Percentiles rank a stretch among this genome's conserved stretches.
Evolutionary conservation across 2,113 vertebrate species (phyloP).

Genomic region (Thamnophis sirtalis): DNA sequence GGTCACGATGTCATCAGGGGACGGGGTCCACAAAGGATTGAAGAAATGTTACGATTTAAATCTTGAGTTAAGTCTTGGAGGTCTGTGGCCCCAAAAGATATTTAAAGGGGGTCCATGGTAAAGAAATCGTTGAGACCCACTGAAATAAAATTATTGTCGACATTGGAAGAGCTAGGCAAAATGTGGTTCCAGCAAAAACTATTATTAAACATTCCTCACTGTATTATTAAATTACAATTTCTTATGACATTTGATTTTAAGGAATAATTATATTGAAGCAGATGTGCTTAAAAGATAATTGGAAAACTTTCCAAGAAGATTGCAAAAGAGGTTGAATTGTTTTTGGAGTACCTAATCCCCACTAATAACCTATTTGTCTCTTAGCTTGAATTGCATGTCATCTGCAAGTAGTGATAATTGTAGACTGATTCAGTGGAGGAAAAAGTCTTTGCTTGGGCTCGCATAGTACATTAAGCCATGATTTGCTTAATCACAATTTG

Average conservation of each 20-base stretch:
- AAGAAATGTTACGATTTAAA: neutral
- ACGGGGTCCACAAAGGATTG: neutral
- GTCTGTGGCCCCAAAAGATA: neutral
- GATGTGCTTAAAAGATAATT: neutral
- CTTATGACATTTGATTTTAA: neutral
- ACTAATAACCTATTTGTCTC: neutral
- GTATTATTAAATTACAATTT: neutral
- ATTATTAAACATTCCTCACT: neutral
- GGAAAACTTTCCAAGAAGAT: neutral
- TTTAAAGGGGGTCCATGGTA: neutral
- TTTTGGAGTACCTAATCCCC: neutral
- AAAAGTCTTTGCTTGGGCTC: neutral
- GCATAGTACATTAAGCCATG: neutral
- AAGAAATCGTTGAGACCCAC: neutral
- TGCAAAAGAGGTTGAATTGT: neutral
- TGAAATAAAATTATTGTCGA: neutral
- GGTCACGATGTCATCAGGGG: neutral
- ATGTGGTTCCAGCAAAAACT: neutral
- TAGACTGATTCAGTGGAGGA: neutral
- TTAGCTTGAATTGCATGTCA: neutral
- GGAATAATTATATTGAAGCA: neutral
- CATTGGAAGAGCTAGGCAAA: neutral
- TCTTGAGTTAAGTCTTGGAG: neutral
- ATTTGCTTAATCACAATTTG: neutral
- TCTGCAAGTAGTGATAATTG: neutral